Conservation (phyloP, 2,113 vertebrate species). For the Crotalus helleri region DNA sequence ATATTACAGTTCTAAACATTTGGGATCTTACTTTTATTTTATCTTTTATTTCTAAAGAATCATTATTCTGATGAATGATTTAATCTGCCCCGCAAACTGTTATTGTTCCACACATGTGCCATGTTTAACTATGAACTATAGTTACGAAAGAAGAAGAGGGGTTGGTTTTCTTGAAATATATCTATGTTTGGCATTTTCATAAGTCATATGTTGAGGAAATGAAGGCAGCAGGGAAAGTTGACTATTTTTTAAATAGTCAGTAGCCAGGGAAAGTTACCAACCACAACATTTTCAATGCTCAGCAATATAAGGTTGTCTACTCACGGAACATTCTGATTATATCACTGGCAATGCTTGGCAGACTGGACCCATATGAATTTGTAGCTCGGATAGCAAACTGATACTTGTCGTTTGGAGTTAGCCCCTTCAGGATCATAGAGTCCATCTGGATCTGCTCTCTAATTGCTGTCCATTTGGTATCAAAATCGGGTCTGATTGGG, state of each 20-base stretch:
- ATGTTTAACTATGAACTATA: neutral
- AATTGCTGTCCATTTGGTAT: conserved; percentile 86
- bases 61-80: neutral
- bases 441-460: conserved; percentile 84
- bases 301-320: conserved; percentile 34
- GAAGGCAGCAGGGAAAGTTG: neutral
- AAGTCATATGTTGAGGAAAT: neutral
- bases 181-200: conserved; percentile 23
- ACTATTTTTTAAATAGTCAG: neutral
- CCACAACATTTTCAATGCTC: neutral
- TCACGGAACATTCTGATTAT: conserved; percentile 81
- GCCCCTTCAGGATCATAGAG: conserved; percentile 90
- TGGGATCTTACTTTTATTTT: neutral
- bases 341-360: conserved; percentile 76
- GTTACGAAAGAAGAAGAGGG: conserved; percentile 15
- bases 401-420: conserved; percentile 84
- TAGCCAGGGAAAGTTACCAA: neutral
- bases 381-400: conserved; percentile 85
- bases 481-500: conserved; percentile 82
- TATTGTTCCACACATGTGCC: neutral
- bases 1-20: neutral
- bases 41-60: neutral
- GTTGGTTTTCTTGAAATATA: conserved; percentile 23
- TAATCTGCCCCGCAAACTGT: neutral
- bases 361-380: conserved; percentile 80